A percentile compares a stretch with the other conserved stretches of the same genome.
These are phyloP conservation scores for Eonycteris spelaea DNA, from an alignment of 2,113 vertebrate species.

Conservation along the genomic window DNA sequence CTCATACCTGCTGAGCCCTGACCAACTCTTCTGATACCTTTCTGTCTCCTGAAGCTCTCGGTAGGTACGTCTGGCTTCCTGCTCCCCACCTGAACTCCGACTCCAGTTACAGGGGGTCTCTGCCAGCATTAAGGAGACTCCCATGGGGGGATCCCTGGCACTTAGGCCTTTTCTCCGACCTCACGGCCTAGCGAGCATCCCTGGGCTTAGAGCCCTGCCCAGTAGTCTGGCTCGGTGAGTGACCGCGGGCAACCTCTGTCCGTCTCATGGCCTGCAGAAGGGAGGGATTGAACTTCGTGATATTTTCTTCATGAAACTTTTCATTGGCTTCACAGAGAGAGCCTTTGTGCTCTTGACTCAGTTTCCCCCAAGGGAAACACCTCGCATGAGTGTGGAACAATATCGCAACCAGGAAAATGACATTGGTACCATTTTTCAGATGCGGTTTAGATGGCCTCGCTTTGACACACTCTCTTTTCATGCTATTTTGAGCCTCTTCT, in stretches of 20 bases:
- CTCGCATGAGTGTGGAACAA: fast-evolving
- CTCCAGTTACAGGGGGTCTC: background rate
- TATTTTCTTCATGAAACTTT: background rate
- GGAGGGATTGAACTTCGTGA: background rate
- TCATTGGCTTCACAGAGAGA: background rate
- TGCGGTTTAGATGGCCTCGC: too few species aligned
- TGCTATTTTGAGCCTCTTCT: background rate
- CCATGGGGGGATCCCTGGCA: background rate
- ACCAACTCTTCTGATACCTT: background rate
- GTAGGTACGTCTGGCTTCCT: background rate
- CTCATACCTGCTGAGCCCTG: background rate
- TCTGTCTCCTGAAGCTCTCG: background rate
- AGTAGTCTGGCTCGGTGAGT: background rate
- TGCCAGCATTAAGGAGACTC: too few species aligned
- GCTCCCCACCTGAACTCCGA: background rate
- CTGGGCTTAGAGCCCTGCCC: background rate
- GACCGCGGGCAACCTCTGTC: background rate
- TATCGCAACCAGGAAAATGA: background rate
- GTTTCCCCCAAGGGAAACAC: fast-evolving
- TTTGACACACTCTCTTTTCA: fast-evolving
- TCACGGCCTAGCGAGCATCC: background rate
- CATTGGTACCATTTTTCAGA: fast-evolving
- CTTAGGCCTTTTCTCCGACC: background rate
- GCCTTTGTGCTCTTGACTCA: background rate
- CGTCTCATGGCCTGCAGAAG: background rate